Evolutionary conservation across 1,140 invertebrate species (phyloP).

Genomic region (Nautilus pompilius): DNA sequence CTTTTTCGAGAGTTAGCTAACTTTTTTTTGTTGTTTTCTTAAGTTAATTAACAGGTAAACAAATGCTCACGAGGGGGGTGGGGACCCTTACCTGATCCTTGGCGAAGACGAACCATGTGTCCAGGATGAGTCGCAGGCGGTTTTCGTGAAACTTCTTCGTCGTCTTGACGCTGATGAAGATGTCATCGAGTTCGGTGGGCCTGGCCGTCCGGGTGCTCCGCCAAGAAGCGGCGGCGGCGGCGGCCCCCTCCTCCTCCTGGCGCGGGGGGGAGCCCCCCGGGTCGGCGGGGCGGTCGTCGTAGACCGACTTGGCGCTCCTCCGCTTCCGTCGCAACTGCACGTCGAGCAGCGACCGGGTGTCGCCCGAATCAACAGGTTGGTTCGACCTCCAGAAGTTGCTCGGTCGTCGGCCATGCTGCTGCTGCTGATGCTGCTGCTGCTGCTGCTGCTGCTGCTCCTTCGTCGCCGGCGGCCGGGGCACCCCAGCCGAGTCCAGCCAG

Average conservation of each 20-base stretch:
- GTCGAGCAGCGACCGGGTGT: neutral
- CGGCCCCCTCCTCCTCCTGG: neutral
- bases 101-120: neutral
- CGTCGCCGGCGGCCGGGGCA: neutral
- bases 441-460: neutral
- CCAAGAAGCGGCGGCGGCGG: neutral
- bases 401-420: neutral
- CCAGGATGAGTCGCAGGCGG: neutral
- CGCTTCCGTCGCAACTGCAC: neutral
- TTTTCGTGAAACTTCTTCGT: neutral
- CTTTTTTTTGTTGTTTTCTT: too few species aligned
- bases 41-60: too few species aligned
- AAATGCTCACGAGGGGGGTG: too few species aligned
- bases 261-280: neutral
- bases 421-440: neutral
- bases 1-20: too few species aligned
- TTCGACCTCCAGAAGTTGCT: constrained; percentile 2
- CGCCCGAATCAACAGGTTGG: constrained; percentile 3
- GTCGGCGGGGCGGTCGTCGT: neutral
- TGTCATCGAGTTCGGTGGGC: neutral
- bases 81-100: neutral
- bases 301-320: neutral
- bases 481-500: neutral
- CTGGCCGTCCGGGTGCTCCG: neutral
- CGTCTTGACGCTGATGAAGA: constrained; percentile 2